Percentiles rank a stretch among this genome's conserved stretches.
phyloP scores from a whole-genome alignment of 1,140 invertebrate species.

The Ectropis grisescens region DNA sequence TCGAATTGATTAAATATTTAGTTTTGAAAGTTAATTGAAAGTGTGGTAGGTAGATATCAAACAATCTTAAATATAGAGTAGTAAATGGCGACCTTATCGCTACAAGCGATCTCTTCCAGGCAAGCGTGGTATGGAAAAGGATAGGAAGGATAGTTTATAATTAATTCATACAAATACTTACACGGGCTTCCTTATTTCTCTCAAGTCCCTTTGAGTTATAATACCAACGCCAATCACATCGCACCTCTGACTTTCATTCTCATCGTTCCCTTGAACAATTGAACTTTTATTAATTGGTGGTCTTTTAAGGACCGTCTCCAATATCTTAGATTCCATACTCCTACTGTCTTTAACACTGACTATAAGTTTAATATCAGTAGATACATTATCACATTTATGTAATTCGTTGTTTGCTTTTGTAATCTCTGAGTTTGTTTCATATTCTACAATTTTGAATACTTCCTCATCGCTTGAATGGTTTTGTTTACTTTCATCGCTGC shows the following conservation, averaged over 20 bases:
- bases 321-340: conserved; percentile 13
- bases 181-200: conserved; percentile 30
- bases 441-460: conserved; percentile 50
- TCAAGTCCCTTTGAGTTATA: conserved; percentile 35
- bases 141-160: too few species aligned
- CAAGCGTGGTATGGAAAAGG: too few species aligned
- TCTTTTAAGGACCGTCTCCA: conserved; percentile 16
- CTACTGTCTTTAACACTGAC: conserved; percentile 16
- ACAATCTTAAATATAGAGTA: too few species aligned
- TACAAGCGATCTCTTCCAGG: too few species aligned
- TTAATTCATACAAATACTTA: conserved; percentile 16
- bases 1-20: too few species aligned
- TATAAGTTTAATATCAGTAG: conserved; percentile 15
- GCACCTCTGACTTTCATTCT: conserved; percentile 24
- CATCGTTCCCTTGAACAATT: conserved; percentile 29
- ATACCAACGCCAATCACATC: conserved; percentile 42
- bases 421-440: conserved; percentile 20
- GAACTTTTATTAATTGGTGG: conserved; percentile 21
- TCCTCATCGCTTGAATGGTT: conserved; percentile 37
- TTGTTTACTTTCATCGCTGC: conserved; percentile 14
- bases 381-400: neutral
- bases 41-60: too few species aligned
- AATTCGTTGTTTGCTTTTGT: neutral
- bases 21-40: too few species aligned
- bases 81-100: too few species aligned